These are phyloP conservation scores for Tribolium castaneum DNA, from an alignment of 1,140 invertebrate genomes.

Conservation along the genomic window DNA sequence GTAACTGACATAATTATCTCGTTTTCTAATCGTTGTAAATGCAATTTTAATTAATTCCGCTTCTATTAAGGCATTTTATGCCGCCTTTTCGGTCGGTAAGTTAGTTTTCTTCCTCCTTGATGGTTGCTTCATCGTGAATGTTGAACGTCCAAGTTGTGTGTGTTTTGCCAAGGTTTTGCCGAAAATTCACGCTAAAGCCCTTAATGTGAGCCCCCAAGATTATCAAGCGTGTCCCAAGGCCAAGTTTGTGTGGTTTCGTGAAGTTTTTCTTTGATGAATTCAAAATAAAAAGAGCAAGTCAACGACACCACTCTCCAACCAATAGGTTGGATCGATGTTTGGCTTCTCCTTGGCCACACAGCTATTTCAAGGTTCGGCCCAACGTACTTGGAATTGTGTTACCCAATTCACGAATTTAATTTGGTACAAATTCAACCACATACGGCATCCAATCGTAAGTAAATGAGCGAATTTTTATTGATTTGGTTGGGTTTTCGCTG, in stretches of 20 bases:
- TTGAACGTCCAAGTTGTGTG: neutral
- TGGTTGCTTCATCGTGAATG: neutral
- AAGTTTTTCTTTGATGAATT: slow-evolving; percentile 57
- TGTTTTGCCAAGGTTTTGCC: neutral
- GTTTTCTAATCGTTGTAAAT: neutral
- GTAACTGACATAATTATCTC: neutral
- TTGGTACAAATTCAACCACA: slow-evolving; percentile 70
- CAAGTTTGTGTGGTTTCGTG: neutral
- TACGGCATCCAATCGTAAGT: slow-evolving; percentile 69
- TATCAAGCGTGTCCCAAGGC: neutral
- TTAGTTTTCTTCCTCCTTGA: neutral
- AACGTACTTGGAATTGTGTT: slow-evolving; percentile 72
- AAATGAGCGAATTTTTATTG: neutral
- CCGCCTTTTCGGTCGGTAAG: neutral
- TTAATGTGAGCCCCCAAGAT: neutral
- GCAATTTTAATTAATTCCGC: neutral
- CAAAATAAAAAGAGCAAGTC: slow-evolving; percentile 46
- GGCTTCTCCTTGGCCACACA: slow-evolving; percentile 70
- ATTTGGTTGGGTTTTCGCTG: neutral
- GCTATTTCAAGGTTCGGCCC: slow-evolving; percentile 71
- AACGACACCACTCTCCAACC: slow-evolving; percentile 55
- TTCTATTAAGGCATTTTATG: neutral
- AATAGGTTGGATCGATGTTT: slow-evolving; percentile 71
- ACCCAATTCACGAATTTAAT: slow-evolving; percentile 68
- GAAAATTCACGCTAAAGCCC: neutral